Percentiles rank a stretch among this genome's conserved stretches.
Evolutionary conservation across 2,113 vertebrate species (phyloP).

Genomic region (Bufo gargarizans): DNA sequence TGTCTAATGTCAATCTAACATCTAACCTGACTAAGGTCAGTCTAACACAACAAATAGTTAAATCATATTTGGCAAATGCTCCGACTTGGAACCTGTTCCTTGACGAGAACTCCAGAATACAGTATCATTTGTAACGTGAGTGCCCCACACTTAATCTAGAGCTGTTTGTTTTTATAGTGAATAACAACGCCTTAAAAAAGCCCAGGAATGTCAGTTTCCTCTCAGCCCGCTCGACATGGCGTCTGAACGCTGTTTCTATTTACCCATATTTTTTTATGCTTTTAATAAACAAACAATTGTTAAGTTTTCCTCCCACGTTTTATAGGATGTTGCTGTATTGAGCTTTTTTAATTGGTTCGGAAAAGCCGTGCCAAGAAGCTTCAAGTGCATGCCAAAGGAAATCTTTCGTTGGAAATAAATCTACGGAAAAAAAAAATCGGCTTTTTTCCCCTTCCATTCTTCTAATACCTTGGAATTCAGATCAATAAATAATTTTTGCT

Average conservation of each 20-base stretch:
- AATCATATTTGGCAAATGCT: constrained; percentile 76
- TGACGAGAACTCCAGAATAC: constrained; percentile 87
- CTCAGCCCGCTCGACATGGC: constrained; percentile 64
- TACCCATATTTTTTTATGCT: constrained; percentile 56
- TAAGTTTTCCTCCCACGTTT: constrained; percentile 53
- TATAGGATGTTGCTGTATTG: constrained; percentile 37
- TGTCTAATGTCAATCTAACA: constrained; percentile 11
- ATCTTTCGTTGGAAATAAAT: constrained; percentile 49
- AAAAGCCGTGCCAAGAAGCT: constrained; percentile 16
- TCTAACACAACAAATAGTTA: constrained; percentile 77
- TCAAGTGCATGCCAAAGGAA: constrained; percentile 24
- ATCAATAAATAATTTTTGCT: constrained; percentile 48
- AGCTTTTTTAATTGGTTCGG: constrained; percentile 49
- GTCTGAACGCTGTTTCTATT: constrained; percentile 62
- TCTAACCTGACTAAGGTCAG: constrained; percentile 62
- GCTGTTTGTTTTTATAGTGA: constrained; percentile 70
- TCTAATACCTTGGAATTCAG: constrained; percentile 50
- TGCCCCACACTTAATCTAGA: constrained; percentile 72
- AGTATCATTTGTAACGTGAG: constrained; percentile 79
- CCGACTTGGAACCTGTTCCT: constrained; percentile 73
- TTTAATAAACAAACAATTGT: constrained; percentile 61
- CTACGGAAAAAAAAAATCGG: neutral
- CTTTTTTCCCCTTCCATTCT: neutral
- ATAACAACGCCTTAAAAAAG: constrained; percentile 67
- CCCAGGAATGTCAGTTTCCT: constrained; percentile 60